Percentiles rank a stretch among this genome's conserved stretches.
Evolutionary conservation across 64 coral and sea anemone species (phyloP).

Genomic region (Actinia tenebrosa): DNA sequence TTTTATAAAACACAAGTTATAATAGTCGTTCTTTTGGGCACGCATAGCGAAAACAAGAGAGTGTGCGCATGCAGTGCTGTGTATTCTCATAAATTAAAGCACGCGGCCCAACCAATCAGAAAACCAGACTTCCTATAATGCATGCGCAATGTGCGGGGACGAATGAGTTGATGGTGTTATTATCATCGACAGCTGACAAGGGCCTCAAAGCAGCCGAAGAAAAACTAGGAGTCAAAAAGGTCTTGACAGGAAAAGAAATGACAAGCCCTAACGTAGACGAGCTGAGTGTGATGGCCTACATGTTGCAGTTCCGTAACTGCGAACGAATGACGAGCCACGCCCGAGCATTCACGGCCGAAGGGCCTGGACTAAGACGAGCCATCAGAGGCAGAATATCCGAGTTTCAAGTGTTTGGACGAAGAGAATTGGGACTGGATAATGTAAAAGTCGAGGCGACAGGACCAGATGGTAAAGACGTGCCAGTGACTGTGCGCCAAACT

Average conservation of each 20-base stretch:
- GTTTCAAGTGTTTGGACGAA: conserved; percentile 66
- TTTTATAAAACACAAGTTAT: no score
- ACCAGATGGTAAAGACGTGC: conserved; percentile 37
- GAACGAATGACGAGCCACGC: conserved; percentile 67
- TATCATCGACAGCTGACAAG: conserved; percentile 18
- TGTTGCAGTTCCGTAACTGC: conserved; percentile 83
- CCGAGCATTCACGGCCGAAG: conserved; percentile 71
- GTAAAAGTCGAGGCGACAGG: conserved; percentile 50
- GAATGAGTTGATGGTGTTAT: no score
- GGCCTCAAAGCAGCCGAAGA: conserved; percentile 58
- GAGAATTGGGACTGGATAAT: conserved; percentile 71
- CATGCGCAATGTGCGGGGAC: no score
- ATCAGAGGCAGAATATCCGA: conserved; percentile 66
- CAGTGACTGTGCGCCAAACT: conserved; percentile 38
- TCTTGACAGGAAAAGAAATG: conserved; percentile 77
- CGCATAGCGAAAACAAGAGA: no score
- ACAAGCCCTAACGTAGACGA: conserved; percentile 75
- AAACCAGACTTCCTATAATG: no score
- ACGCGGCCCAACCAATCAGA: no score
- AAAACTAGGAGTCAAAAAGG: conserved; percentile 74
- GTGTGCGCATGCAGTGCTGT: no score
- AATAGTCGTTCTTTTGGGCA: no score
- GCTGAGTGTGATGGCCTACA: conserved; percentile 88
- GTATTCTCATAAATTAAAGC: no score
- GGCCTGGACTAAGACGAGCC: conserved; percentile 65